Base-by-base conservation (phyloP, 1,140 invertebrate species). In the Anastatus disparis region DNA sequence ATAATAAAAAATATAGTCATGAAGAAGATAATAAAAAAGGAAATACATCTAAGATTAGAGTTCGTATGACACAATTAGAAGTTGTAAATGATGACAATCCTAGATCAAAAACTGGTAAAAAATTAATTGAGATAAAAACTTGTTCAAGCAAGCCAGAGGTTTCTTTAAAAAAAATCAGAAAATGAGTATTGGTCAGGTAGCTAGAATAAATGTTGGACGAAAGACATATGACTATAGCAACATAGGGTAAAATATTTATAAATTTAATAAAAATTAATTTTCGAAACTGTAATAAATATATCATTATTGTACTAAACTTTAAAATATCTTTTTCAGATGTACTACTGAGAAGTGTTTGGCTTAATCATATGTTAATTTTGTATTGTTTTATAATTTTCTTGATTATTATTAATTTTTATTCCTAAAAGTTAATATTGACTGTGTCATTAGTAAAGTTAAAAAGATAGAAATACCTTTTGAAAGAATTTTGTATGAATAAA, bases 191-290 rank as follows among this genome's bases (percentile, higher is more conserved):
- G 97, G 95, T 31, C n/a, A n/a, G n/a, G 84, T 98, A 8, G 79
- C 82, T 73, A 95, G 95, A 72, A 96, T 96, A 94, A 97, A 94
- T 87, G 91, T 97, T 76, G 96, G 96, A 29, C 96, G 96, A 61
- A 97, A 89, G 96, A 79, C 90, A 89, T 76, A 90, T 98, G 52
- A 90, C 89, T 7, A 92, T 95, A 81, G 96, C 96, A 85, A 90
- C 27, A 91, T 95, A 89, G 95, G 89, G 89, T 97, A 90, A 89
- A 91, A n/a, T n/a, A n/a, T 90, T 62, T 70, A 10, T 9, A 44
- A 44, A 68, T 40, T 64, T 75, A 42, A 59, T 38, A 8, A n/a
- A 17, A 20, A 38, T 24, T 59, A 42, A 48, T 48, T 44, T 31
- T 50, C 55, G 55, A 13, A 20, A 26, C n/a, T n/a, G n/a, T n/a